phyloP scores from a whole-genome alignment of 1,140 invertebrate genomes.

The Adoxophyes honmai region DNA sequence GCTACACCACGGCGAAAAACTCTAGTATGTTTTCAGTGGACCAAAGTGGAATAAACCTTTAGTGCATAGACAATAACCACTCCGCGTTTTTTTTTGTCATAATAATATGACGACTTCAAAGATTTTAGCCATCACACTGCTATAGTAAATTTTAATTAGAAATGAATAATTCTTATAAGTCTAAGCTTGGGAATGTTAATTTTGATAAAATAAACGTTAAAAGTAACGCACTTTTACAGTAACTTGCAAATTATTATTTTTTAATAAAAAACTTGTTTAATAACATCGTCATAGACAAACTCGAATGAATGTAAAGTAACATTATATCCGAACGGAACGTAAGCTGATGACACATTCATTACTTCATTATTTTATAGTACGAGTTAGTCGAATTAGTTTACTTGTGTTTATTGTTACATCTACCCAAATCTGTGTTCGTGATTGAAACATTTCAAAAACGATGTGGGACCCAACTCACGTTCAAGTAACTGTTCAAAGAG shows the following conservation, averaged over 20 bases:
- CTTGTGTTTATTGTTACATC: not conserved
- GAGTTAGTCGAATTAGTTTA: slow-evolving; percentile 6
- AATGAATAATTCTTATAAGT: not conserved
- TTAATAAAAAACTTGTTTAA: too few species aligned
- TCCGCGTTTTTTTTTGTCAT: not conserved
- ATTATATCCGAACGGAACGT: not conserved
- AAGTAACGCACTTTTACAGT: too few species aligned
- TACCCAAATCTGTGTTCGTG: not conserved
- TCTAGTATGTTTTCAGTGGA: too few species aligned
- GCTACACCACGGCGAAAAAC: too few species aligned
- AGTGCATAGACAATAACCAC: not conserved
- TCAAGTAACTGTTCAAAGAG: slow-evolving; percentile 88
- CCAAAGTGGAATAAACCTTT: not conserved
- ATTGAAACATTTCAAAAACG: slow-evolving; percentile 6
- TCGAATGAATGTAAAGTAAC: not conserved
- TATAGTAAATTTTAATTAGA: too few species aligned
- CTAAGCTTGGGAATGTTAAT: too few species aligned
- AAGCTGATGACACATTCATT: slow-evolving; percentile 13
- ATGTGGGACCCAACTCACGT: slow-evolving; percentile 93
- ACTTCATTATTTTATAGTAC: not conserved
- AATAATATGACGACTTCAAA: not conserved
- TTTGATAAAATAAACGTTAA: too few species aligned
- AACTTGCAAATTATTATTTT: too few species aligned
- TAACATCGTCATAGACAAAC: not conserved
- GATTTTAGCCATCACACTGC: not conserved